phyloP scores from a whole-genome alignment of 2,888 invertebrate species.

The Callyntrura sp. region DNA sequence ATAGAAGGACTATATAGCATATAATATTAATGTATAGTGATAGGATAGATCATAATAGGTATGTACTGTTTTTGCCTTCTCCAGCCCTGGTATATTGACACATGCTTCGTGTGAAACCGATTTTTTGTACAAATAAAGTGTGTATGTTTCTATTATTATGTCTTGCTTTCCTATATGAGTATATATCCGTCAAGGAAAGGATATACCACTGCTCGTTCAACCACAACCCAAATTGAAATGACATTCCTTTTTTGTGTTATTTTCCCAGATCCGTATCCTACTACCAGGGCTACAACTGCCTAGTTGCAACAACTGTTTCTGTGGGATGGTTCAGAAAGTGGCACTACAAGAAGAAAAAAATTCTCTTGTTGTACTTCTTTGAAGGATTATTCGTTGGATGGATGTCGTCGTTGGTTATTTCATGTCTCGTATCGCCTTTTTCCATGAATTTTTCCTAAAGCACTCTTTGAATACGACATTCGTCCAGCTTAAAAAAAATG shows the following conservation, averaged over 20 bases:
- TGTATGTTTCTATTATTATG: slow-evolving; percentile 1
- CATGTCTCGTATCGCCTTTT: slow-evolving; percentile 72
- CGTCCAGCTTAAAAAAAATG: background rate
- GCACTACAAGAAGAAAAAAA: background rate
- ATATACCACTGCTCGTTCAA: slow-evolving; percentile 33
- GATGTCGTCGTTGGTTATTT: slow-evolving; percentile 66
- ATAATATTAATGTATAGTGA: no score
- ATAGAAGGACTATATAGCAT: slow-evolving; percentile 19
- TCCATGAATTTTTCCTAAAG: slow-evolving; percentile 71
- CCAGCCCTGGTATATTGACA: slow-evolving; percentile 19
- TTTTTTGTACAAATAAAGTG: slow-evolving; percentile 23
- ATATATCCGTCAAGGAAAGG: no score
- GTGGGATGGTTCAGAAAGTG: background rate
- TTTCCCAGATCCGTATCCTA: slow-evolving; percentile 53
- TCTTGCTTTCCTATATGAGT: no score
- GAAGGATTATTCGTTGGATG: slow-evolving; percentile 54
- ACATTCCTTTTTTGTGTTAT: slow-evolving; percentile 58
- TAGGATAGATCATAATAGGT: no score
- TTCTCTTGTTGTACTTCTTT: slow-evolving; percentile 52
- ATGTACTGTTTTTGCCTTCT: background rate
- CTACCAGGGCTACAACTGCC: background rate
- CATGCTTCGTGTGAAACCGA: no score
- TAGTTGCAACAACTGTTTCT: background rate
- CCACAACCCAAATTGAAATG: slow-evolving; percentile 76
- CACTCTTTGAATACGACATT: slow-evolving; percentile 47